These are phyloP conservation scores for Macropodus opercularis DNA, from an alignment of 2,797 vertebrate genomes.

Conservation along the genomic window DNA sequence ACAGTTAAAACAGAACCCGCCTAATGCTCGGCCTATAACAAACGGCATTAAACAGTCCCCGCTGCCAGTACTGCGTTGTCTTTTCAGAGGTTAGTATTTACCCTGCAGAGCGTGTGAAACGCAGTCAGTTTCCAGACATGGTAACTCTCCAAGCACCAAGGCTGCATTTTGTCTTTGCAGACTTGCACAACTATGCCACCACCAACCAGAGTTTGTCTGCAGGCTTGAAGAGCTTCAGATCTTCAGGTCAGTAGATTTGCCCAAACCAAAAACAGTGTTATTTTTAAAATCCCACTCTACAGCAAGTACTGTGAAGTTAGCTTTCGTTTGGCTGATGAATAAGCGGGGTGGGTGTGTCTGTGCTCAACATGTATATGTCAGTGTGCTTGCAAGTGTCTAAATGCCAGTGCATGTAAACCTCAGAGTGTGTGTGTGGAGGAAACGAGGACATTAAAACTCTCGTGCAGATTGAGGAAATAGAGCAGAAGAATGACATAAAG, in stretches of 20 bases:
- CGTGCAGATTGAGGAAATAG: slow-evolving; percentile 75
- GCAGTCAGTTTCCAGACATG: slow-evolving; percentile 19
- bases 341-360: not conserved
- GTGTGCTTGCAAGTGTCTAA: slow-evolving; percentile 29
- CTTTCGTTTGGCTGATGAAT: too few species aligned
- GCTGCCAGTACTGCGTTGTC: not conserved
- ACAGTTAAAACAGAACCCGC: not conserved
- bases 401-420: slow-evolving; percentile 39
- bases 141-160: slow-evolving; percentile 23
- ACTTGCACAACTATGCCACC: slow-evolving; percentile 37
- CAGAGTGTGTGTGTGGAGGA: slow-evolving; percentile 25
- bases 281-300: not conserved
- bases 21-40: slow-evolving; percentile 2
- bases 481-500: slow-evolving; percentile 82
- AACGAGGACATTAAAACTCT: slow-evolving; percentile 43
- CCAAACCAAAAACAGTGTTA: slow-evolving; percentile 4
- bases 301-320: too few species aligned
- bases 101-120: slow-evolving; percentile 28
- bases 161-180: slow-evolving; percentile 32
- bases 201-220: slow-evolving; percentile 40
- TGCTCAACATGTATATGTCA: slow-evolving; percentile 20
- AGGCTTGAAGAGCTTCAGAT: slow-evolving; percentile 20
- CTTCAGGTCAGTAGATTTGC: slow-evolving; percentile 22
- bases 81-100: slow-evolving; percentile 8
- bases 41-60: slow-evolving; percentile 7